Conservation (phyloP, 64 coral and sea anemone species). For the Astreopora myriophthalma region DNA sequence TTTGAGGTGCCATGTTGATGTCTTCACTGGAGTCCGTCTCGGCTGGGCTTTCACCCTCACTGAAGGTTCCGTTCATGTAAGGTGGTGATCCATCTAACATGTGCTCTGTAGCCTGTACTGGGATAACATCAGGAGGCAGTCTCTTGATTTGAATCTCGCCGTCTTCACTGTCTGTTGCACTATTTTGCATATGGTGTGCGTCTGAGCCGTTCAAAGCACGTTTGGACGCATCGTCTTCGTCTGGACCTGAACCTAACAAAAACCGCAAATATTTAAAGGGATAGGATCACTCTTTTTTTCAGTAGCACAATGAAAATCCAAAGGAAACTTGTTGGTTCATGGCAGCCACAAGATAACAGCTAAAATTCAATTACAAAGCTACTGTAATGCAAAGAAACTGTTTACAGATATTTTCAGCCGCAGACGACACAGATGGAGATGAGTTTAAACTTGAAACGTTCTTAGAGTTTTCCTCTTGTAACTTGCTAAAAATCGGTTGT, state of each 20-base stretch:
- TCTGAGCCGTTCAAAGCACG: neutral
- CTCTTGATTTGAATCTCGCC: conserved; percentile 20
- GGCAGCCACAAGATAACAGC: too few relatives aligned
- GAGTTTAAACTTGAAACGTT: too few relatives aligned
- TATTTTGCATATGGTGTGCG: neutral
- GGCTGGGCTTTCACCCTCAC: conserved; percentile 42
- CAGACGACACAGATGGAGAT: too few relatives aligned
- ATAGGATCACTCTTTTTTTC: too few relatives aligned
- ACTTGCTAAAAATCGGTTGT: too few relatives aligned
- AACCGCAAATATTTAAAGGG: neutral
- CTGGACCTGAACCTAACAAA: neutral
- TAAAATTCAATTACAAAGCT: too few relatives aligned
- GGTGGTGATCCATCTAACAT: conserved; percentile 4
- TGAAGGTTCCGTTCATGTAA: conserved; percentile 70
- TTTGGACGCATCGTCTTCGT: conserved; percentile 12
- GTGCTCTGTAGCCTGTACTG: neutral
- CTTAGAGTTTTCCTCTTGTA: too few relatives aligned
- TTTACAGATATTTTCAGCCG: too few relatives aligned
- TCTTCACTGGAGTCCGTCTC: conserved; percentile 89
- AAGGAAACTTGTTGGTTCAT: too few relatives aligned
- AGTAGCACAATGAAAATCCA: too few relatives aligned
- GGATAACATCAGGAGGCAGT: conserved; percentile 30
- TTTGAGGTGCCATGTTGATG: conserved; percentile 83
- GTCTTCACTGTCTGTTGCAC: conserved; percentile 13
- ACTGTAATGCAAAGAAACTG: too few relatives aligned